Conservation (phyloP, 2,888 invertebrate species). For the Bombyx huttoni region DNA sequence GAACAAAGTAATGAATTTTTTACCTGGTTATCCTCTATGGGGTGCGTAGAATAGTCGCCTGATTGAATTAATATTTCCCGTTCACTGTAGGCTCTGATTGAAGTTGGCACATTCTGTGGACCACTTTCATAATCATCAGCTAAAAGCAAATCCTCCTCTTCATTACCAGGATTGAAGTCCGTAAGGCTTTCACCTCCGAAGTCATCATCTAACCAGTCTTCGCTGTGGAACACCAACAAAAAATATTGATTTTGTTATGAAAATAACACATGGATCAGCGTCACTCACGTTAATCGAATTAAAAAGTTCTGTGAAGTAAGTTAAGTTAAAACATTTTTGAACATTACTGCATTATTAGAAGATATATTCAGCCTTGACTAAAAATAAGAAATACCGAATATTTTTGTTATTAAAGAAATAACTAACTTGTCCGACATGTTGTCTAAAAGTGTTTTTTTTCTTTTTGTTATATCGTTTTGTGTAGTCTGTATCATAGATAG, state of each 20-base stretch:
- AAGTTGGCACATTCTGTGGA: conserved; percentile 51
- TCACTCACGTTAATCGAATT: not conserved
- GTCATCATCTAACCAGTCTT: conserved; percentile 64
- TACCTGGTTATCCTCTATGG: conserved; percentile 40
- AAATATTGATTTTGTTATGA: not conserved
- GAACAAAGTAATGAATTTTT: not conserved
- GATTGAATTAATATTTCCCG: conserved; percentile 25
- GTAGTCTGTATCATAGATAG: no score
- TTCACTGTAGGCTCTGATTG: conserved; percentile 30
- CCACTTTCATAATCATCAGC: conserved; percentile 58
- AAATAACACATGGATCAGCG: not conserved
- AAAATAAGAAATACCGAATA: no score
- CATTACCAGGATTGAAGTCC: conserved; percentile 65
- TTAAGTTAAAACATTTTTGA: not conserved
- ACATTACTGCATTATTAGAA: no score
- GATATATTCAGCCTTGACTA: no score
- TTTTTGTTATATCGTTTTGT: no score
- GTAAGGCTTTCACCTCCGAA: conserved; percentile 63
- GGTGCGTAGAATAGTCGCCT: conserved; percentile 33
- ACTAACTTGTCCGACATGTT: conserved; percentile 70
- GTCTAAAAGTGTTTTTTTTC: conserved; percentile 8
- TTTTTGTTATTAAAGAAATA: conserved; percentile 10
- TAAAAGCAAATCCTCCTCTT: conserved; percentile 61
- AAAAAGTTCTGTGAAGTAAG: conserved; percentile 1
- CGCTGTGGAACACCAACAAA: conserved; percentile 40